Conservation (phyloP, 2,797 vertebrate genomes). For the Eurystomus glaucurus region DNA sequence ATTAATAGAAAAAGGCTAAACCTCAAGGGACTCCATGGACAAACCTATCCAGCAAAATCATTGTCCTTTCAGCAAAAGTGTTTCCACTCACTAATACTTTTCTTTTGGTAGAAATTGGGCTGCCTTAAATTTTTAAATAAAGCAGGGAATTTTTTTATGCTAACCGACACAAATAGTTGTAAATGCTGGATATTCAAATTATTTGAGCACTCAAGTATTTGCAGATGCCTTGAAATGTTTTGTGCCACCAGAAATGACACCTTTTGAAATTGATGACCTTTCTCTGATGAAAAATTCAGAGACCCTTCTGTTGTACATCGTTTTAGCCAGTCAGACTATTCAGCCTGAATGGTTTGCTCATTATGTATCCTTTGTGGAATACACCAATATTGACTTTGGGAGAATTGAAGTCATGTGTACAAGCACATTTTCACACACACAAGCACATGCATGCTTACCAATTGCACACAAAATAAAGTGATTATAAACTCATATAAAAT, state of each 20-base stretch:
- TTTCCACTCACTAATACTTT: neutral
- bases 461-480: neutral
- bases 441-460: neutral
- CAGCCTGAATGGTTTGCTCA: neutral
- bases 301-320: accelerated
- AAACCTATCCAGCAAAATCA: neutral
- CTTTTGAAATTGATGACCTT: neutral
- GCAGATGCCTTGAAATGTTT: neutral
- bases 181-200: neutral
- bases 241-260: neutral
- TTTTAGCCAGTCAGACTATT: neutral
- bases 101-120: neutral
- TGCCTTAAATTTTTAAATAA: neutral
- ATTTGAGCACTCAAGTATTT: neutral
- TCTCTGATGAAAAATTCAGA: neutral
- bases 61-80: neutral
- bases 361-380: neutral
- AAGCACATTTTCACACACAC: neutral
- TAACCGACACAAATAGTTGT: neutral
- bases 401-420: neutral
- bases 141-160: neutral
- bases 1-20: neutral
- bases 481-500: neutral
- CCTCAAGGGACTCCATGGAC: neutral
- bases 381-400: neutral